phyloP scores from a whole-genome alignment of 1,140 invertebrate genomes.

The Microvelia longipes region DNA sequence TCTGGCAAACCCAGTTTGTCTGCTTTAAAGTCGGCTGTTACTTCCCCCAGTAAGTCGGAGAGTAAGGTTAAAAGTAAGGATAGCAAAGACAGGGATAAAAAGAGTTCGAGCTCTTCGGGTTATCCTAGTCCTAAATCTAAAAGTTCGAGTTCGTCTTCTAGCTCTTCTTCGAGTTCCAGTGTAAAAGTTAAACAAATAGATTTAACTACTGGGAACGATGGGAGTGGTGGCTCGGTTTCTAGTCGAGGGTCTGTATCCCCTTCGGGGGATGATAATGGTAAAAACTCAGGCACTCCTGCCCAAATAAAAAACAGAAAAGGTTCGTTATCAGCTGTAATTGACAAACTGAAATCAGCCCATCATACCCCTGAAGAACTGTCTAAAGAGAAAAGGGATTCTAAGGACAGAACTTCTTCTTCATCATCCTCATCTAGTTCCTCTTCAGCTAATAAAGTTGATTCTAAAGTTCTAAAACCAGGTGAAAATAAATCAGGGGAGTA shows the following conservation, averaged over 20 bases:
- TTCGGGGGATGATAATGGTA: constrained; percentile 14
- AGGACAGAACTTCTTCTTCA: constrained; percentile 19
- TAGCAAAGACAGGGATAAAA: constrained; percentile 44
- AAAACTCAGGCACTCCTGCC: constrained; percentile 31
- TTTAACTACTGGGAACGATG: constrained; percentile 28
- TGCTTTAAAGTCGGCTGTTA: constrained; percentile 61
- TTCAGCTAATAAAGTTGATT: constrained; percentile 23
- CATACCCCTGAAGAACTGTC: constrained; percentile 32
- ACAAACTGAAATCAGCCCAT: constrained; percentile 63
- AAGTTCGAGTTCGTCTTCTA: constrained; percentile 18
- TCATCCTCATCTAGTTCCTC: constrained; percentile 20
- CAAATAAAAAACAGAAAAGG: constrained; percentile 51
- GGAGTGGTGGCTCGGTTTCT: constrained; percentile 12
- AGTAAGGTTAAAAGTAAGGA: constrained; percentile 30
- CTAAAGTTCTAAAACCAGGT: constrained; percentile 30
- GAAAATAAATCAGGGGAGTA: constrained; percentile 59
- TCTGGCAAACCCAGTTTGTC: constrained; percentile 79
- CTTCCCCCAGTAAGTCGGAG: constrained; percentile 33
- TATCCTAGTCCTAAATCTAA: constrained; percentile 49
- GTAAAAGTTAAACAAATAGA: constrained; percentile 52
- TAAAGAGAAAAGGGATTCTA: constrained; percentile 24
- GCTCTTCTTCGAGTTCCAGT: constrained; percentile 26
- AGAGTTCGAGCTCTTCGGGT: constrained; percentile 36
- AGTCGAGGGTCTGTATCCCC: constrained; percentile 18
- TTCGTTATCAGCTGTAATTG: constrained; percentile 67